Evolutionary conservation across 2,888 invertebrate species (phyloP), one percentile per base, ranked within the genome.

Genomic region (Eudemis profundana): DNA sequence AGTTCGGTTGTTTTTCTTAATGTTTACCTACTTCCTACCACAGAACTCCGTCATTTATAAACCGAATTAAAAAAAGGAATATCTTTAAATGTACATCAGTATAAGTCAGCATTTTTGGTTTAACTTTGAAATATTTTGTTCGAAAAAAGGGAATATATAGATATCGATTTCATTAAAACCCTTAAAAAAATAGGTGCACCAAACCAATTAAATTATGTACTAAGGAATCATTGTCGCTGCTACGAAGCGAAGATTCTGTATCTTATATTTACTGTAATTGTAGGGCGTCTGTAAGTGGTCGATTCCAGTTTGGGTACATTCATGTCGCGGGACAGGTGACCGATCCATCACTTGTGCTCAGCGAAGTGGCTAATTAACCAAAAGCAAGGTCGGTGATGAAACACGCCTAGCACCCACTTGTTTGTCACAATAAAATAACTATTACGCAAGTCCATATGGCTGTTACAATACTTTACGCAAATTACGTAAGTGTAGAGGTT

Each of bases 371-470:
- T 90, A 90, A 90, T 91, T 91, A 90, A 85, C 84, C 78, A 83
- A 84, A 83, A 86, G 89, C 90, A 90, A 91, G 90, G 90, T 87
- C 86, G 83, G 49, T 87, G 86, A 86, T 77, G 88, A 84, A 89
- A 89, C 84, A 76, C 73, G 78, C 82, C 84, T 78, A 83, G 82
- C 86, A 86, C 84, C 62, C 61, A 87, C 86, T 79, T 77, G 69
- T 75, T 75, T 78, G 76, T 78, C 78, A 82, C 80, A 77, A 82
- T 81, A 81, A 82, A 74, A 79, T 71, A 68, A 64, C 50, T 67
- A 70, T 87, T 85, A 78, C 81, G 79, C 81, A 86, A 85, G 64
- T 61, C 10, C 10, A 19, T 67, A 67, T 67, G 66, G 64, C 62
- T 71, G 71, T 53, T 60, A 65, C 53, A 65, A 65, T 65, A 65